Evolutionary conservation across 2,888 invertebrate species (phyloP).

Genomic region (Hesperia comma): DNA sequence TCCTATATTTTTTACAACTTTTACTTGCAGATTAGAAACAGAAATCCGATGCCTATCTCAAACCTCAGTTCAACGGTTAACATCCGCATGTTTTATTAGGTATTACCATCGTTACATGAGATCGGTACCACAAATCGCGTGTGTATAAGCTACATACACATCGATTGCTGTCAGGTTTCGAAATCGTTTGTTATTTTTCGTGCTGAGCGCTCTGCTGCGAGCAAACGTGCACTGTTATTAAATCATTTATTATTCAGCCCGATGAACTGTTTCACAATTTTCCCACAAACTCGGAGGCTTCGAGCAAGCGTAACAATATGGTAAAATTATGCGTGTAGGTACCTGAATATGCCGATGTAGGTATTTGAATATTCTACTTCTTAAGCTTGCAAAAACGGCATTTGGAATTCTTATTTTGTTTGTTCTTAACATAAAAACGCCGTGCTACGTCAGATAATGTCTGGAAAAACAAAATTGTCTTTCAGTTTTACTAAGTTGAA

Average conservation of each 20-base stretch:
- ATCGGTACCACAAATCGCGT: conserved; percentile 52
- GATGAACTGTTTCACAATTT: conserved; percentile 81
- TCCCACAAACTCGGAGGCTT: conserved; percentile 57
- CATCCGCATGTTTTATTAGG: not conserved
- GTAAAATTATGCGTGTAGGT: conserved; percentile 35
- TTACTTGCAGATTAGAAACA: not conserved
- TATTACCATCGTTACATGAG: conserved; percentile 15
- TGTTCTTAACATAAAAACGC: not conserved
- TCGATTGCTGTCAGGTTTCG: conserved; percentile 67
- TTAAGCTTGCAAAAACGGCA: conserved; percentile 20
- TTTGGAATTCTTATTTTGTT: conserved; percentile 13
- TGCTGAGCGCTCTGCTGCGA: conserved; percentile 71
- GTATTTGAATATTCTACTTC: conserved; percentile 30
- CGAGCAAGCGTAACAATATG: conserved; percentile 28
- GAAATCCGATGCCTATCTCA: not conserved
- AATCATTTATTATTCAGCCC: conserved; percentile 83
- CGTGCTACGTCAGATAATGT: no score
- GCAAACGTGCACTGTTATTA: conserved; percentile 81
- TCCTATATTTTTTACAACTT: no score
- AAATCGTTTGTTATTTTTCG: conserved; percentile 81
- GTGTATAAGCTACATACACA: conserved; percentile 49
- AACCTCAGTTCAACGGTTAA: not conserved
- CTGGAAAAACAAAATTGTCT: no score
- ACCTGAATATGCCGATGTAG: conserved; percentile 25
- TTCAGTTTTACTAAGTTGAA: no score